phyloP scores from a whole-genome alignment of 2,797 vertebrate genomes.

The Coregonus suidteri region DNA sequence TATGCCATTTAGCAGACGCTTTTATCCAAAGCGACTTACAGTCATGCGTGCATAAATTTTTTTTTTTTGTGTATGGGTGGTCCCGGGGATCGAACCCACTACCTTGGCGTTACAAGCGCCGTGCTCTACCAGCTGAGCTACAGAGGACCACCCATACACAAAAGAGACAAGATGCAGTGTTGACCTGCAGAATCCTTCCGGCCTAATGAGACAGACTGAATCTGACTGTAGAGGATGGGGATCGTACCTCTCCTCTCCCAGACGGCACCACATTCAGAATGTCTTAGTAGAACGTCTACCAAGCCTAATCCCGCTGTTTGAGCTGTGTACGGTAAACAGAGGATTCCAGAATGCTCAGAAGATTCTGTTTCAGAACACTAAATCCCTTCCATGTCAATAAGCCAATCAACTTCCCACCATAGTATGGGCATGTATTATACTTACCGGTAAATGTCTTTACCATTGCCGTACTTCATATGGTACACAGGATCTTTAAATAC shows the following conservation, averaged over 20 bases:
- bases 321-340: slow-evolving; percentile 22
- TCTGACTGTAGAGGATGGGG: neutral
- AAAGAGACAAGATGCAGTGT: neutral
- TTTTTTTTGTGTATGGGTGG: too few species aligned
- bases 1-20: too few species aligned
- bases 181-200: too few species aligned
- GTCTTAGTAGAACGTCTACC: slow-evolving; percentile 19
- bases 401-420: slow-evolving; percentile 67
- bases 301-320: slow-evolving; percentile 43
- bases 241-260: neutral
- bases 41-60: too few species aligned
- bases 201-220: too few species aligned
- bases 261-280: neutral
- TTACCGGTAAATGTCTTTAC: slow-evolving; percentile 43
- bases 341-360: neutral
- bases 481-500: neutral
- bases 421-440: slow-evolving; percentile 35
- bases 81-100: too few species aligned
- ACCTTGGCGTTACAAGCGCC: too few species aligned
- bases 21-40: too few species aligned
- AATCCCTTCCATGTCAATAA: slow-evolving; percentile 59
- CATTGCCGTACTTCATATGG: slow-evolving; percentile 34
- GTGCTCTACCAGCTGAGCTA: too few species aligned
- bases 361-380: slow-evolving; percentile 4
- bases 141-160: too few species aligned